Conservation (phyloP, 2,797 vertebrate genomes). For the Bovichtus variegatus region DNA sequence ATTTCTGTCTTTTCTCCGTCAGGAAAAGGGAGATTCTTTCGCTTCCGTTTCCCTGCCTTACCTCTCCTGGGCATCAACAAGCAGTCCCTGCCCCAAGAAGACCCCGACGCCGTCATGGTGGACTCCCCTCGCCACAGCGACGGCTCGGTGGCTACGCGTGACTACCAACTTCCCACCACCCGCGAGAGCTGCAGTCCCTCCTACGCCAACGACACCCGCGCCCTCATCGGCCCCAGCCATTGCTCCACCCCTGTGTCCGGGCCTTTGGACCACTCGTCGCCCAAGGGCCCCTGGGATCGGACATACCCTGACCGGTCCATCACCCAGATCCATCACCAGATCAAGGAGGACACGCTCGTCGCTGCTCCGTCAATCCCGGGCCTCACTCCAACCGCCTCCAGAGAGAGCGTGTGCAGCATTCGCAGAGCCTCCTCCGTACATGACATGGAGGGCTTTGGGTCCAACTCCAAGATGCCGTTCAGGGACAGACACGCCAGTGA, state of each 20-base stretch:
- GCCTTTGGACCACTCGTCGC: conserved; percentile 96
- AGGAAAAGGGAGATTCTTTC: conserved; percentile 91
- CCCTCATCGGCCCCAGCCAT: conserved; percentile 93
- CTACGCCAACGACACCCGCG: conserved; percentile 94
- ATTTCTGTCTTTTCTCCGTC: conserved; percentile 6
- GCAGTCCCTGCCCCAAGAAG: conserved; percentile 96
- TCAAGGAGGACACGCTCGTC: conserved; percentile 75
- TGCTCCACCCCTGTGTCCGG: conserved; percentile 93
- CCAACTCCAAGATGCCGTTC: conserved; percentile 89
- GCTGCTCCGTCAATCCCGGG: conserved; percentile 82
- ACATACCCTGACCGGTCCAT: conserved; percentile 85
- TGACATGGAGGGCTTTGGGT: conserved; percentile 92
- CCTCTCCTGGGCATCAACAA: conserved; percentile 93
- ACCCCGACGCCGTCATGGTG: conserved; percentile 93
- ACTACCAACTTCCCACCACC: conserved; percentile 91
- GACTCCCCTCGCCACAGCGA: conserved; percentile 91
- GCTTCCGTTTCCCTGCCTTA: conserved; percentile 91
- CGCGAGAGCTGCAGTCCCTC: conserved; percentile 94
- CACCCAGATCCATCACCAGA: conserved; percentile 73
- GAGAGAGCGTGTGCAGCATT: conserved; percentile 91
- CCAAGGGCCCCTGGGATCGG: conserved; percentile 91
- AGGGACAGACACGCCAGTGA: conserved; percentile 96
- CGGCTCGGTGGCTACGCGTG: conserved; percentile 84
- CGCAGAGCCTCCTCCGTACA: conserved; percentile 95
- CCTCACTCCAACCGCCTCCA: conserved; percentile 76